Base-by-base conservation (phyloP, 2,113 vertebrate species). In the Labeo catla region DNA sequence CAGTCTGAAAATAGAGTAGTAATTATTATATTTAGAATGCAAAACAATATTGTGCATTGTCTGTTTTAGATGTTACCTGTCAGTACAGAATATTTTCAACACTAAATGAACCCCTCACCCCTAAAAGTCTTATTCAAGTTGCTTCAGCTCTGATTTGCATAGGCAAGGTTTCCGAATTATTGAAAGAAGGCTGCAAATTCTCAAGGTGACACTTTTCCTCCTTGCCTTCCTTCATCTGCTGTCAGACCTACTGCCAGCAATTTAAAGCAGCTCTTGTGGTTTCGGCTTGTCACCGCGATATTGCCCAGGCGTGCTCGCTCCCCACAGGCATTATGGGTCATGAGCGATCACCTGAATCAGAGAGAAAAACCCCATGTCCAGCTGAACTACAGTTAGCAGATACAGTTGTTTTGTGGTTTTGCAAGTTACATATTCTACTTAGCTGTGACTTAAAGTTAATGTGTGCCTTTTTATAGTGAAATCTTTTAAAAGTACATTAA, bases 201-300 rank as follows among this genome's bases (percentile, higher is more conserved):
- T 94, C 90, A 91, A 65, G 83, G 83, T 87, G 86, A 92, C 88
- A 81, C 76, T 57, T 77, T 83, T 79, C 66, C 12, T 59, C 63
- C n/a, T 57, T 47, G 39, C 47, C 73, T 79, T 65, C 49, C 70
- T 76, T 59, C 23, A 16, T 21, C 43, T 63, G 6, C 45, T 13
- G 68, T 83, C 74, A 54, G 2, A 79, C 59, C 39, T 73, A 81
- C 77, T 84, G 82, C 85, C 88, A 84, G 87, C 86, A 86, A 81
- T 86, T 90, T 82, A 90, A 66, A 90, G 76, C 45, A 45, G 84
- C 83, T 91, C 76, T 92, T 90, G 90, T 91, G 65, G 83, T 87
- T 89, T 86, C 23, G 63, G 78, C 90, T 91, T 93, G 92, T 93
- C 92, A 93, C 79, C 65, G 63, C 87, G 91, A 94, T 65, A 77